Base-by-base conservation (phyloP, 2,113 vertebrate species). In the Vanacampus margaritifer region DNA sequence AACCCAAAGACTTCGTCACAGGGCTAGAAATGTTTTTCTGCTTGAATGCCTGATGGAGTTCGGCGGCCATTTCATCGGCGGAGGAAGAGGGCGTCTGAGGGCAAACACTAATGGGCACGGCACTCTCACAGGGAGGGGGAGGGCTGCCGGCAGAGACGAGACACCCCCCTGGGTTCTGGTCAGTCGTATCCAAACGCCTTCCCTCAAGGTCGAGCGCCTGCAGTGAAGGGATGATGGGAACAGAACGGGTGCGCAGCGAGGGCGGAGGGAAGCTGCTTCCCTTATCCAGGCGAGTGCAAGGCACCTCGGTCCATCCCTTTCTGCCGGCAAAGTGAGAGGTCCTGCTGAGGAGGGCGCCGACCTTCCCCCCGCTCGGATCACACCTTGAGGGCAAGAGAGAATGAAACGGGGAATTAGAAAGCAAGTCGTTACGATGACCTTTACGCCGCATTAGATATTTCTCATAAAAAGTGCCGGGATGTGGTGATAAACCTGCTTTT, bases 181-280 rank as follows among this genome's bases (percentile, higher is more conserved):
- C 92, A 86, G 86, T 92, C 80, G 80, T 83, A 89, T 92, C 90
- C 13, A 24, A 37, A 72, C 83, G 72, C 13, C 61, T 59, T 0
- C 64, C 64, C 65, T 94, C 91, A 0, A 90, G 93, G 87, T 95
- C 93, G 3, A 71, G 68, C 70, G 93, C 94, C 80, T 92, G 92
- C 59, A 93, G 89, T 0, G 91, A 92, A 16, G 91, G 90, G 75
- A 93, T 93, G 83, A 93, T 92, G 72, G 92, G 90, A 56, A 92
- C 90, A 3, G 91, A 92, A n/a, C 81, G 86, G 36, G 87, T 80
- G 70, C 83, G 93, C 67, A 92, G 76, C 57, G 85, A 84, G 10
- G 83, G 65, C 1, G 86, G 78, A 7, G 71, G 64, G 71, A 82
- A 79, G 41, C 75, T 23, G 1, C 73, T 74, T 68, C 77, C 87